These are phyloP conservation scores for Planococcus citri DNA, from an alignment of 1,140 invertebrate species.

Conservation along the genomic window DNA sequence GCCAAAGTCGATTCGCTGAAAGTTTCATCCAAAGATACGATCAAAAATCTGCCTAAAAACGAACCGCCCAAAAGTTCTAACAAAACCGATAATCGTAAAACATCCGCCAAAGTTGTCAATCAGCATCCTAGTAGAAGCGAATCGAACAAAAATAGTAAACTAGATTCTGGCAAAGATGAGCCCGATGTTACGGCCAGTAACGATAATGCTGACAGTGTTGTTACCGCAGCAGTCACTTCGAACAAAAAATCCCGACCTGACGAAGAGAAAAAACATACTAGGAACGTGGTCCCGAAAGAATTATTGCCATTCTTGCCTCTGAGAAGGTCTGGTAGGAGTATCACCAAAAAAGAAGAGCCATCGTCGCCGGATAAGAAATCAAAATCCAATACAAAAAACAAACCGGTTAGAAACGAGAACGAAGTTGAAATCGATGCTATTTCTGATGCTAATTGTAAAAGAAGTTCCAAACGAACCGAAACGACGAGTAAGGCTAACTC, in stretches of 20 bases:
- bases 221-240: not conserved
- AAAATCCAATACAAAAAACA: not conserved
- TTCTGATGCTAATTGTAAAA: too few relatives aligned
- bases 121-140: not conserved
- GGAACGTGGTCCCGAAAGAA: not conserved
- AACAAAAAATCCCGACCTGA: not conserved
- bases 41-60: too few relatives aligned
- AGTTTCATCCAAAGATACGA: not conserved
- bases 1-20: not conserved
- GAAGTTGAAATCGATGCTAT: too few relatives aligned
- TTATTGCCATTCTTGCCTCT: not conserved
- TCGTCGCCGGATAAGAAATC: not conserved
- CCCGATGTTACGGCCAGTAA: not conserved
- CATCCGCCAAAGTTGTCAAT: not conserved
- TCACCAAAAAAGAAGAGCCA: not conserved
- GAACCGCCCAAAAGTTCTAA: not conserved
- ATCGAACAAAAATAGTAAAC: not conserved
- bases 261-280: not conserved
- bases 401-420: too few relatives aligned
- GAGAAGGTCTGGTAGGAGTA: not conserved
- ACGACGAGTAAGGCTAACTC: too few relatives aligned
- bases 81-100: not conserved
- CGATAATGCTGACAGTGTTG: not conserved
- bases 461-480: too few relatives aligned
- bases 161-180: not conserved